Evolutionary conservation across 2,888 invertebrate species (phyloP).

Genomic region (Griposia aprilina): DNA sequence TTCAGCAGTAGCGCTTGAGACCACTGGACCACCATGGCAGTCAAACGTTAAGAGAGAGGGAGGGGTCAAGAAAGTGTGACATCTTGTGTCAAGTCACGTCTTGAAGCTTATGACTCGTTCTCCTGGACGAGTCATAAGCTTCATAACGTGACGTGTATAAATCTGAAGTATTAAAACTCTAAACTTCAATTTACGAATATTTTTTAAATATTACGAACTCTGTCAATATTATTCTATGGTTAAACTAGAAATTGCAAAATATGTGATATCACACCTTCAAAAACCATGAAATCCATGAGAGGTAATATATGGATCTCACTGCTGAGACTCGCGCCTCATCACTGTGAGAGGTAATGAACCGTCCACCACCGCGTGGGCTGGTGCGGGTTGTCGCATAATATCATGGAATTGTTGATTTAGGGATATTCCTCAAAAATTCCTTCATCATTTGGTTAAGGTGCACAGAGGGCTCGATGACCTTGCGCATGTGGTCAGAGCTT

Average conservation of each 20-base stretch:
- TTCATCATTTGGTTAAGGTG: too few relatives aligned
- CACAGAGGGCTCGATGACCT: too few relatives aligned
- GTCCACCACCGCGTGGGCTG: neutral
- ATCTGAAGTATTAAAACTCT: neutral
- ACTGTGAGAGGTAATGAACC: neutral
- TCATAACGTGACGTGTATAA: neutral
- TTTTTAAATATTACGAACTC: neutral
- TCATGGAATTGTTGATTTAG: neutral
- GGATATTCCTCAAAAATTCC: accelerated
- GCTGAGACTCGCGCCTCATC: neutral
- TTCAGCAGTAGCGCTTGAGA: too few relatives aligned
- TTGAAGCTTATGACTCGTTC: neutral
- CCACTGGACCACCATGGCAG: too few relatives aligned
- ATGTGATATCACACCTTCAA: too few relatives aligned
- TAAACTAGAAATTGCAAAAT: neutral
- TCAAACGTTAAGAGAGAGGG: neutral
- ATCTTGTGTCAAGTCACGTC: neutral
- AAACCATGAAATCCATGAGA: neutral
- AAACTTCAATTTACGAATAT: neutral
- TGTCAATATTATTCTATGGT: neutral
- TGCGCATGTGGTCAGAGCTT: too few relatives aligned
- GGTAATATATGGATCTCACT: neutral
- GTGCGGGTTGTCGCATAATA: neutral
- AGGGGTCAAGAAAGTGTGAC: neutral
- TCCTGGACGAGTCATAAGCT: neutral